Conservation (phyloP, 30 jellyfish, hydroid and myxozoan genomes). For the Hydractinia symbiolongicarpus region DNA sequence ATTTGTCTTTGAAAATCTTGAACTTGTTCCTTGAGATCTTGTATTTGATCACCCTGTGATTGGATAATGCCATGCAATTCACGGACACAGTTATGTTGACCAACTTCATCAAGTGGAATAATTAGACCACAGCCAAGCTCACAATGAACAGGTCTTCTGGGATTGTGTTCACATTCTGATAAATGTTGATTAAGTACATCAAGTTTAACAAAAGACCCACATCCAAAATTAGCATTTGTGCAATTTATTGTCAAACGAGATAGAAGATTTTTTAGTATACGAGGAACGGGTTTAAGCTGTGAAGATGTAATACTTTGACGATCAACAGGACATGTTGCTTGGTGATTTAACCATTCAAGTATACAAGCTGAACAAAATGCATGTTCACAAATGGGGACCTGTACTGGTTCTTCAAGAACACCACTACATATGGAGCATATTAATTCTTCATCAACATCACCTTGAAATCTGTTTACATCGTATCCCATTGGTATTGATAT, state of each 20-base stretch:
- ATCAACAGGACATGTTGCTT: conserved; percentile 97
- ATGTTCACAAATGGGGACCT: conserved; percentile 96
- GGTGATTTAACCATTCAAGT: conserved; percentile 88
- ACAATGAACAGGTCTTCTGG: conserved; percentile 94
- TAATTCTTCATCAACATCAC: conserved; percentile 96
- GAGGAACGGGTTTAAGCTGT: conserved; percentile 89
- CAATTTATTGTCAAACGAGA: conserved; percentile 83
- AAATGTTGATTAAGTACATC: conserved; percentile 78
- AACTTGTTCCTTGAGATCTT: conserved; percentile 68
- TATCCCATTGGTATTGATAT: conserved; percentile 54
- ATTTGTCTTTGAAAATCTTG: conserved; percentile 83
- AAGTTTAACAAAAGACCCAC: conserved; percentile 73
- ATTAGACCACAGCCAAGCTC: conserved; percentile 91
- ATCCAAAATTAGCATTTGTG: conserved; percentile 78
- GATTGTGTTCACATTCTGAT: conserved; percentile 84
- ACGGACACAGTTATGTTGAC: conserved; percentile 86
- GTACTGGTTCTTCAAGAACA: conserved; percentile 95
- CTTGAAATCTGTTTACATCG: conserved; percentile 83
- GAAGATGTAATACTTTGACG: conserved; percentile 67
- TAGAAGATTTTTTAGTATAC: conserved; percentile 80
- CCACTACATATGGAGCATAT: conserved; percentile 95
- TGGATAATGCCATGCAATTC: conserved; percentile 78
- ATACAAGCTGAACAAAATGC: conserved; percentile 95
- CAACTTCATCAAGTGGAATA: conserved; percentile 80
- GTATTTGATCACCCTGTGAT: conserved; percentile 75